Evolutionary conservation across 2,888 invertebrate genomes (phyloP).

Genomic region (Oscheius sp.): DNA sequence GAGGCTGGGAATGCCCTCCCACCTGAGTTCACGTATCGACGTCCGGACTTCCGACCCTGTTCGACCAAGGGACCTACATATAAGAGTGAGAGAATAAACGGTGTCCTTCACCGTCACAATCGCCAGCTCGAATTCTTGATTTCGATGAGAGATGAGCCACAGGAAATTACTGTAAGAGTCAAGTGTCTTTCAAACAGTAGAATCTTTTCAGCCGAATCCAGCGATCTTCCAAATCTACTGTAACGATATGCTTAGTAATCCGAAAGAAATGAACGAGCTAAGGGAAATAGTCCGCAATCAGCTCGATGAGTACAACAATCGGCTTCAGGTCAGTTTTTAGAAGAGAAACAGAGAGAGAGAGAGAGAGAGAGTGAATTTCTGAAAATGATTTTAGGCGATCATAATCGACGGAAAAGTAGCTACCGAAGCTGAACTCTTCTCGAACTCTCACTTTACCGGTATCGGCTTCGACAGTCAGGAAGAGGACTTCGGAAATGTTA

Average conservation of each 20-base stretch:
- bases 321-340: background rate
- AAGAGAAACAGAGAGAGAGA: background rate
- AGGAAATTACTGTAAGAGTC: background rate
- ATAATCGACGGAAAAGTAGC: background rate
- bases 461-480: background rate
- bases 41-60: constrained; percentile 3
- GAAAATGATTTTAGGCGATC: background rate
- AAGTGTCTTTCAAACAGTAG: background rate
- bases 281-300: background rate
- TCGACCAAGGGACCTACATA: background rate
- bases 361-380: background rate
- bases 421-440: constrained; percentile 17
- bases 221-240: background rate
- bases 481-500: background rate
- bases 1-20: background rate
- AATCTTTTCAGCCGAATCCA: background rate
- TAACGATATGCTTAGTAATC: background rate
- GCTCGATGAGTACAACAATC: background rate
- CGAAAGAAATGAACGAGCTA: background rate
- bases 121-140: constrained; percentile 1
- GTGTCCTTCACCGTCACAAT: background rate
- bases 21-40: background rate
- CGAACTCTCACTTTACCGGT: constrained; percentile 1
- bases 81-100: background rate
- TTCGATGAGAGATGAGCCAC: background rate